Percentiles rank a stretch among this genome's conserved stretches.
These are phyloP conservation scores for Drosophila prosaltans DNA, from an alignment of 1,140 invertebrate species.

Conservation along the genomic window DNA sequence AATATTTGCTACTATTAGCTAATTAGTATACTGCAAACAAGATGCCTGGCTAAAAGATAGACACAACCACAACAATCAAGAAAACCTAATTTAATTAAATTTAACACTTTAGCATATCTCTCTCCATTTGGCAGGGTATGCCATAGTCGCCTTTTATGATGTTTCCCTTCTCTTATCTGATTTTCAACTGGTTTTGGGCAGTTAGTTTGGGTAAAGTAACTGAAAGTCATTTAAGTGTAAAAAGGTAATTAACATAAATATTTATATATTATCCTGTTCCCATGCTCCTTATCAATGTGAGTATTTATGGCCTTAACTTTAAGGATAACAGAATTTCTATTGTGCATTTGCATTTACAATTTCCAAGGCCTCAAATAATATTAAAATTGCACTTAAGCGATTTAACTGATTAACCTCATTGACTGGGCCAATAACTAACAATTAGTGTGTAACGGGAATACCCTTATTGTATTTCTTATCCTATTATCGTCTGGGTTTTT, in stretches of 20 bases:
- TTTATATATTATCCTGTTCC: neutral
- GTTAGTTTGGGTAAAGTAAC: constrained; percentile 21
- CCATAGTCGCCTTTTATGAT: too few relatives aligned
- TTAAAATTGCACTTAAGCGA: constrained; percentile 28
- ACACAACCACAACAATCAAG: neutral
- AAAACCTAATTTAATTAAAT: neutral
- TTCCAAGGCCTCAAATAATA: neutral
- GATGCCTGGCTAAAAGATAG: neutral
- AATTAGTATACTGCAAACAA: neutral
- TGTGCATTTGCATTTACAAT: neutral
- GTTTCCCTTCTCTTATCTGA: neutral
- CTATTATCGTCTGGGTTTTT: too few relatives aligned
- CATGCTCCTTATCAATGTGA: neutral
- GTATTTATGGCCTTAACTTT: neutral
- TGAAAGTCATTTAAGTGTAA: constrained; percentile 23
- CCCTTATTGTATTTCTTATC: neutral
- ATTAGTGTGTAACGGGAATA: constrained; percentile 41
- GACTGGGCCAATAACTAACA: constrained; percentile 64
- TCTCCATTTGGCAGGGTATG: neutral
- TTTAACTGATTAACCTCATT: constrained; percentile 35
- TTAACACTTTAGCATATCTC: neutral
- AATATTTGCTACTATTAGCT: neutral
- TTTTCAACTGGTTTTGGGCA: neutral
- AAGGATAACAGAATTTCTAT: neutral
- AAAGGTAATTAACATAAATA: constrained; percentile 42